Base-by-base conservation (phyloP, 2,797 vertebrate species). In the Protosalanx chinensis region DNA sequence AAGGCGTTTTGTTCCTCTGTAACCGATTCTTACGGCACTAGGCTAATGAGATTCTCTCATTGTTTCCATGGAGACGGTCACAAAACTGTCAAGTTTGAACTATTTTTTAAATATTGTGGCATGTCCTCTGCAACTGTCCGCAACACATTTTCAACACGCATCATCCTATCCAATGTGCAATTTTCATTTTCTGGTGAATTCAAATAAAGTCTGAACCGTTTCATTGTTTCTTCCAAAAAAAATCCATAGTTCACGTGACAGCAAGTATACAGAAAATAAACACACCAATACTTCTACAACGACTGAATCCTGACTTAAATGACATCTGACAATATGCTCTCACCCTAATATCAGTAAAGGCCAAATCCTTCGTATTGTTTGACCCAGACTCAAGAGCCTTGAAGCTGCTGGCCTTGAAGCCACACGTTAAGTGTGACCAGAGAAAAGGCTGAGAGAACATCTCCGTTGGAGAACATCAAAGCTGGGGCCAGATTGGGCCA, bases 31-130 rank as follows among this genome's bases (percentile, higher is more conserved):
- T 86, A 62, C 88, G 86, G 86, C 81, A 79, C 87, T 85, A 79
- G 82, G 84, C 90, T 93, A 93, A 93, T 91, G 90, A 93, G 90
- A 87, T 86, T 86, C 81, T 90, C 87, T 83, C 79, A 60, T 74
- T 81, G 92, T 93, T 91, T 86, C 92, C 89, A 93, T 92, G 90
- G 93, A 85, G 87, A 93, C 90, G 86, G 86, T 91, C 91, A 91
- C 89, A 92, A 92, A 93, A 90, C 91, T 91, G 91, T 93, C 93
- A 93, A 90, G 89, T 91, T 92, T 88, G 85, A 79, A 80, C 82
- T 85, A 82, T 89, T 91, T 92, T 80, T 86, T 84, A 86, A 82
- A 88, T 86, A 76, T 72, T 76, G 73, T 72, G 71, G 79, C 71
- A 70, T 79, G 79, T 88, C 84, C 88, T 85, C 82, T 83, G 86